phyloP scores from a whole-genome alignment of 2,797 vertebrate species.

The Saguinus oedipus region DNA sequence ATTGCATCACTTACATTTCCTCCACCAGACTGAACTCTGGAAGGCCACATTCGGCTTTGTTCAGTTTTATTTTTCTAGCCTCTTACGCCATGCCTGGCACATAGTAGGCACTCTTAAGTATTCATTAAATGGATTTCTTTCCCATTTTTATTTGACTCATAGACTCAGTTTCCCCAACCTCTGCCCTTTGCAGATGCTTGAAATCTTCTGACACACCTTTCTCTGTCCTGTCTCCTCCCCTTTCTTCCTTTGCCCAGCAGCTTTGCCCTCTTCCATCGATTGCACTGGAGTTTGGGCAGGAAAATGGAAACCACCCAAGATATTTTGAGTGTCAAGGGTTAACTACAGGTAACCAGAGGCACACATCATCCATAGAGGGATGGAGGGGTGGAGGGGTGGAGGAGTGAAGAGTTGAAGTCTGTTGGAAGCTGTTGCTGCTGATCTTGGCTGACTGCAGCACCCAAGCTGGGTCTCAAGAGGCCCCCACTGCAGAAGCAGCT shows the following conservation, averaged over 20 bases:
- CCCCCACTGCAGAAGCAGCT: background rate
- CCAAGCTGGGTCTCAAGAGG: background rate
- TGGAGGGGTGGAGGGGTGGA: background rate
- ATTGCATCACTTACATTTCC: background rate
- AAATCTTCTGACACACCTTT: background rate
- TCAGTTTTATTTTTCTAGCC: background rate
- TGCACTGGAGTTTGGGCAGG: background rate
- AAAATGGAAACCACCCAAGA: background rate
- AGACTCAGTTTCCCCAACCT: background rate
- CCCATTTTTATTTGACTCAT: background rate
- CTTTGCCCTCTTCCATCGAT: background rate
- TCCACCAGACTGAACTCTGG: background rate
- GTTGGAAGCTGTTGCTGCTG: background rate
- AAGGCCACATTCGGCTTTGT: too few relatives aligned
- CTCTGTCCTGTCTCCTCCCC: background rate
- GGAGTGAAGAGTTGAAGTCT: too few relatives aligned
- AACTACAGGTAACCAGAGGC: background rate
- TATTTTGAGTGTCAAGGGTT: too few relatives aligned
- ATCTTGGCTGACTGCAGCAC: background rate
- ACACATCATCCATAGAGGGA: rapidly evolving
- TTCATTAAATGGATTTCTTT: background rate
- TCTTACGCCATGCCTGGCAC: background rate
- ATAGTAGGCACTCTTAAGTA: background rate
- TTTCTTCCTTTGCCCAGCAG: too few relatives aligned
- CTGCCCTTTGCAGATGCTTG: background rate